Conservation (phyloP, 2,113 vertebrate genomes). For the Eurystomus gularis region DNA sequence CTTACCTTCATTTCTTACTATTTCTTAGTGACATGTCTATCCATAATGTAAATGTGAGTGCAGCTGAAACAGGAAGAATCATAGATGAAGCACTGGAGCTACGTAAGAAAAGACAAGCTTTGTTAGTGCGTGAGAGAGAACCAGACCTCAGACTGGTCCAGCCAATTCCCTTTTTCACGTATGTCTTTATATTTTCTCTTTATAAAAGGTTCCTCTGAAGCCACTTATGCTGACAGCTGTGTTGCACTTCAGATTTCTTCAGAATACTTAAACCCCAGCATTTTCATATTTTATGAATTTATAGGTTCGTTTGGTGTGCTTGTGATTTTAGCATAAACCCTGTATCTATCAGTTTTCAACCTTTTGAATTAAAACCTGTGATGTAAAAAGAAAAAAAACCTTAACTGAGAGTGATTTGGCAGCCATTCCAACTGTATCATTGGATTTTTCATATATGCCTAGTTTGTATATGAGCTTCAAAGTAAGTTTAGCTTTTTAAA, state of each 20-base stretch:
- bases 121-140: constrained; percentile 79
- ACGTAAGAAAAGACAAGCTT: constrained; percentile 82
- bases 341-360: neutral
- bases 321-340: neutral
- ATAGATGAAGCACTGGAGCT: constrained; percentile 89
- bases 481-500: neutral
- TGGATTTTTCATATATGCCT: neutral
- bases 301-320: neutral
- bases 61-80: constrained; percentile 82
- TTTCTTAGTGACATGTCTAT: constrained; percentile 86
- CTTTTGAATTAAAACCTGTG: neutral
- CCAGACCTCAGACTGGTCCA: constrained; percentile 87
- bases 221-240: neutral
- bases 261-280: neutral
- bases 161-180: constrained; percentile 88
- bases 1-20: neutral
- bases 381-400: neutral
- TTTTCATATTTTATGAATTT: neutral
- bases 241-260: neutral
- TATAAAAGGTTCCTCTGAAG: neutral
- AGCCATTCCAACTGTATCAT: neutral
- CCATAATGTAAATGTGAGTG: constrained; percentile 85
- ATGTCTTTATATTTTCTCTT: constrained; percentile 18
- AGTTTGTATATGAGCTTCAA: neutral
- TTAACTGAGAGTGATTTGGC: neutral